phyloP scores from a whole-genome alignment of 2,888 invertebrate species.

The Amblyteles armatorius region DNA sequence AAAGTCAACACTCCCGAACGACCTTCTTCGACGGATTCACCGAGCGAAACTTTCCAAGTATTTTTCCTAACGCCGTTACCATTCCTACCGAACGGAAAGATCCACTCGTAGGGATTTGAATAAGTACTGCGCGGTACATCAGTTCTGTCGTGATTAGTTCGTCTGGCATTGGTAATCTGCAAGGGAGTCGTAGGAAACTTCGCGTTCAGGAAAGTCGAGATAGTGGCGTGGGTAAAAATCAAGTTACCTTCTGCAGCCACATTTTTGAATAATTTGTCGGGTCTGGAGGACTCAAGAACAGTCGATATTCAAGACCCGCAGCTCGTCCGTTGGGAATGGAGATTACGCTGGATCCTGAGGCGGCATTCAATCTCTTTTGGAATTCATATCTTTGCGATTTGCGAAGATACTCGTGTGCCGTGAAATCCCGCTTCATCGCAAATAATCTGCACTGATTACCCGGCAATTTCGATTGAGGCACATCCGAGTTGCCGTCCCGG shows the following conservation, averaged over 20 bases:
- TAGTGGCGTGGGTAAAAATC: conserved; percentile 2
- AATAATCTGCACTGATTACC: conserved; percentile 75
- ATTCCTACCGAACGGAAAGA: conserved; percentile 77
- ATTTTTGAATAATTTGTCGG: conserved; percentile 70
- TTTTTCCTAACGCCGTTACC: conserved; percentile 69
- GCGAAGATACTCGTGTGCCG: conserved; percentile 78
- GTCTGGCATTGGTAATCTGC: conserved; percentile 52
- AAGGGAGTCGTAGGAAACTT: conserved; percentile 14
- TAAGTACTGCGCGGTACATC: conserved; percentile 75
- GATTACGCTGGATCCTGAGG: conserved; percentile 69
- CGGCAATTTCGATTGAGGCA: background rate
- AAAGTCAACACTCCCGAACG: conserved; percentile 70
- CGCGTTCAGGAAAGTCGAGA: background rate
- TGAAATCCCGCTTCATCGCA: conserved; percentile 76
- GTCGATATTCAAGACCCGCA: conserved; percentile 67
- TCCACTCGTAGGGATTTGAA: conserved; percentile 76
- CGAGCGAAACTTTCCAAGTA: conserved; percentile 68
- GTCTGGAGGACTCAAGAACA: conserved; percentile 68
- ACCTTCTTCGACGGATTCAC: conserved; percentile 26
- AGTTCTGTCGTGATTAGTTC: conserved; percentile 68
- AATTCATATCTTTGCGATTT: conserved; percentile 69
- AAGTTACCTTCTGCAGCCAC: conserved; percentile 62
- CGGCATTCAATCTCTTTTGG: conserved; percentile 62
- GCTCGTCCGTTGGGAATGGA: conserved; percentile 65
- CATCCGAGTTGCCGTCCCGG: conserved; percentile 1